These are phyloP conservation scores for Adineta ricciae DNA, from an alignment of 2,888 invertebrate genomes.

Conservation along the genomic window DNA sequence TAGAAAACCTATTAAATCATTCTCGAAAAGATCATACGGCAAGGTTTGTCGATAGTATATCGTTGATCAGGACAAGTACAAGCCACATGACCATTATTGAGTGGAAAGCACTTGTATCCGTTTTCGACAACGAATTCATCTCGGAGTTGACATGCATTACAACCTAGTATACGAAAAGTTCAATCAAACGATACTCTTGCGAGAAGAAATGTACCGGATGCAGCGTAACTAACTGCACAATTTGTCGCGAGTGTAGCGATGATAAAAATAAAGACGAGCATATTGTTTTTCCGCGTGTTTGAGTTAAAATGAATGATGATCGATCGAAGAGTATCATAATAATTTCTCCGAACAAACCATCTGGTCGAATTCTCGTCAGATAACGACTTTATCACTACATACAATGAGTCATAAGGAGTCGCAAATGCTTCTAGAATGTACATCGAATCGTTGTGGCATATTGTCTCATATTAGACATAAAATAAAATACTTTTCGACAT, in stretches of 20 bases:
- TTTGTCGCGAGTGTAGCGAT: neutral
- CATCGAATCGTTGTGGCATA: neutral
- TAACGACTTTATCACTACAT: neutral
- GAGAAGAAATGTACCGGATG: neutral
- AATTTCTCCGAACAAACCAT: neutral
- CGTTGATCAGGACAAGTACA: neutral
- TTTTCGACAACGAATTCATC: neutral
- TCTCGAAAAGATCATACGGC: neutral
- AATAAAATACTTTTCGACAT: too few species aligned
- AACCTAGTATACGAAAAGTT: neutral
- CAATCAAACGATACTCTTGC: neutral
- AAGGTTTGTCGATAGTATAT: neutral
- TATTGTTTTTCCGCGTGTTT: neutral
- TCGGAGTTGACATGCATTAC: neutral
- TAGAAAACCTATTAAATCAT: neutral
- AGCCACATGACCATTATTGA: neutral
- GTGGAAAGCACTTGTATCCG: neutral
- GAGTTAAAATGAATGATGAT: neutral
- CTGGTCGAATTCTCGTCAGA: neutral
- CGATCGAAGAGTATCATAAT: neutral
- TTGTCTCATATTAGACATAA: neutral
- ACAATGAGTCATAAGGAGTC: neutral
- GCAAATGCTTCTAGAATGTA: neutral
- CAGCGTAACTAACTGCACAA: neutral
- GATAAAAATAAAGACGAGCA: neutral